phyloP scores from a whole-genome alignment of 2,113 vertebrate genomes.

The Odocoileus virginianus region DNA sequence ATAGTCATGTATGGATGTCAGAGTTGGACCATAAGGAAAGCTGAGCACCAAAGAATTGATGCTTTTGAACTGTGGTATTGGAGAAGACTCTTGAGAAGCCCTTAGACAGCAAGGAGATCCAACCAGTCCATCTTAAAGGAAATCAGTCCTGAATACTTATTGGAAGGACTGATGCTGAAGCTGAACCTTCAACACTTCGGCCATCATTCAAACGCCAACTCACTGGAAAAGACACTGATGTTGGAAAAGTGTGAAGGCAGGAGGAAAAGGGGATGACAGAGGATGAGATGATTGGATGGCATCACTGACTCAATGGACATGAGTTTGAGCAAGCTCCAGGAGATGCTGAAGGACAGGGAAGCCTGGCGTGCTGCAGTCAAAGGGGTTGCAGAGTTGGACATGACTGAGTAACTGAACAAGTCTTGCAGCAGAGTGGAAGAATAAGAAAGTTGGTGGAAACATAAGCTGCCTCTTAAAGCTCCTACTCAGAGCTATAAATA shows the following conservation, averaged over 20 bases:
- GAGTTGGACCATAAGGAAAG: background rate
- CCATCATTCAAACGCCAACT: background rate
- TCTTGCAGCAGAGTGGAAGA: background rate
- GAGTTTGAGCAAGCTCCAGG: background rate
- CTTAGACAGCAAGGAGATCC: background rate
- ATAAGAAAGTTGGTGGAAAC: background rate
- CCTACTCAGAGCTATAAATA: background rate
- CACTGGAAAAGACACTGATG: background rate
- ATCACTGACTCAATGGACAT: background rate
- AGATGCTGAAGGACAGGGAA: background rate
- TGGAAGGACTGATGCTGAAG: background rate
- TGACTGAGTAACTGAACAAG: background rate
- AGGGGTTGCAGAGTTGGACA: background rate
- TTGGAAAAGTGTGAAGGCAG: background rate
- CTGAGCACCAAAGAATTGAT: background rate
- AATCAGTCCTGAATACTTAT: background rate
- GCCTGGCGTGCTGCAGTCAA: background rate
- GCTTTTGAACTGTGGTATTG: background rate
- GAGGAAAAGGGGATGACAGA: background rate
- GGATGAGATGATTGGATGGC: background rate
- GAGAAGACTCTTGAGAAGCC: background rate
- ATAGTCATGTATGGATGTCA: background rate
- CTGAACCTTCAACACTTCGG: background rate
- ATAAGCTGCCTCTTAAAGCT: background rate
- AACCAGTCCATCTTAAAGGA: background rate